Base-by-base conservation (phyloP, 2,888 invertebrate species). In the Orgyia antiqua region DNA sequence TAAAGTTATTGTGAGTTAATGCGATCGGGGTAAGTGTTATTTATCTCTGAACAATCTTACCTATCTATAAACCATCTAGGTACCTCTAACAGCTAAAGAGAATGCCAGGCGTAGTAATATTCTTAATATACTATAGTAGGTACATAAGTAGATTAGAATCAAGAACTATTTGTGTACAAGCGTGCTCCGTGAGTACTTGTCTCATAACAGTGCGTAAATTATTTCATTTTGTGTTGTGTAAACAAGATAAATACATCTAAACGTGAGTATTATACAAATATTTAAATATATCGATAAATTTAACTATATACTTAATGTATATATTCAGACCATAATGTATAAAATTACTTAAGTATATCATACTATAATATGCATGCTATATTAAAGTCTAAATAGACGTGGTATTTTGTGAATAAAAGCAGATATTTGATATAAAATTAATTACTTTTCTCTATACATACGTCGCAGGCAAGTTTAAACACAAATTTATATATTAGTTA, bases 81-180 rank as follows among this genome's bases (percentile, higher is more conserved):
- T n/a, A n/a, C n/a, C n/a, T n/a, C n/a, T n/a, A n/a, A n/a, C n/a
- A n/a, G n/a, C n/a, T n/a, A n/a, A n/a, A n/a, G 6, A n/a, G 20
- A 20, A 20, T 20, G 9, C n/a, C 20, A 2, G n/a, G n/a, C 20
- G 20, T 20, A 20, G 20, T 20, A 20, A 20, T n/a, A 20, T 20
- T n/a, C n/a, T n/a, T n/a, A n/a, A n/a, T n/a, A n/a, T n/a, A n/a
- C n/a, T n/a, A n/a, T n/a, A n/a, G n/a, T n/a, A n/a, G n/a, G n/a
- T n/a, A n/a, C n/a, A n/a, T n/a, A n/a, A n/a, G n/a, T 13, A 24
- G 12, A 13, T 24, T 7, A 13, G n/a, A 13, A 13, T 6, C 15
- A 29, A 13, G 26, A 27, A 28, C 25, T 51, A 51, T 45, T 51
- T 41, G 39, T 29, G 41, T 36, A 27, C 20, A 27, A 39, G 40